These are phyloP conservation scores for Eublepharis macularius DNA, from an alignment of 2,113 vertebrate genomes.

Conservation along the genomic window DNA sequence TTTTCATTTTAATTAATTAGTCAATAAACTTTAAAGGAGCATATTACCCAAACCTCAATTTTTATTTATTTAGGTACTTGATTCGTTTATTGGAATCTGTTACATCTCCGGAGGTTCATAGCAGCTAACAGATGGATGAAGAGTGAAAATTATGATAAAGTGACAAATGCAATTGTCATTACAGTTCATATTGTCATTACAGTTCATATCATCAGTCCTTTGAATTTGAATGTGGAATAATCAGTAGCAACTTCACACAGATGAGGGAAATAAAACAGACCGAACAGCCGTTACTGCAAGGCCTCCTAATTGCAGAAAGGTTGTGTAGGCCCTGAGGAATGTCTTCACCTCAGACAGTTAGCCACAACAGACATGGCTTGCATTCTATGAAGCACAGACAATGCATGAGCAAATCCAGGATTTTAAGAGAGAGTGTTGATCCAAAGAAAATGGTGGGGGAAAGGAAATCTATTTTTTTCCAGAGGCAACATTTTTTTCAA, in stretches of 20 bases:
- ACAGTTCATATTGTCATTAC: neutral
- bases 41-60: too few species aligned
- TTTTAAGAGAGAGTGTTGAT: neutral
- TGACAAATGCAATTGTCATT: neutral
- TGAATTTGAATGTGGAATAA: neutral
- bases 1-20: too few species aligned
- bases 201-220: neutral
- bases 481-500: neutral
- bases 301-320: neutral
- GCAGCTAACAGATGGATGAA: neutral
- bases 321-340: accelerated
- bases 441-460: neutral
- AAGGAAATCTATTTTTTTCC: neutral
- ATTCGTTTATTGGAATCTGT: too few species aligned
- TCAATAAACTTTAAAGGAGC: too few species aligned
- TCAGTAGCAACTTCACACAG: neutral
- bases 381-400: neutral
- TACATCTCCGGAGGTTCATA: neutral
- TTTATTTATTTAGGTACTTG: too few species aligned
- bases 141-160: neutral
- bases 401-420: neutral
- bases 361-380: neutral
- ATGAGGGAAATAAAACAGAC: neutral
- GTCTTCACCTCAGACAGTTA: accelerated
- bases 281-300: neutral